Base-by-base conservation (phyloP, 2,113 vertebrate genomes). In the Cromileptes altivelis region DNA sequence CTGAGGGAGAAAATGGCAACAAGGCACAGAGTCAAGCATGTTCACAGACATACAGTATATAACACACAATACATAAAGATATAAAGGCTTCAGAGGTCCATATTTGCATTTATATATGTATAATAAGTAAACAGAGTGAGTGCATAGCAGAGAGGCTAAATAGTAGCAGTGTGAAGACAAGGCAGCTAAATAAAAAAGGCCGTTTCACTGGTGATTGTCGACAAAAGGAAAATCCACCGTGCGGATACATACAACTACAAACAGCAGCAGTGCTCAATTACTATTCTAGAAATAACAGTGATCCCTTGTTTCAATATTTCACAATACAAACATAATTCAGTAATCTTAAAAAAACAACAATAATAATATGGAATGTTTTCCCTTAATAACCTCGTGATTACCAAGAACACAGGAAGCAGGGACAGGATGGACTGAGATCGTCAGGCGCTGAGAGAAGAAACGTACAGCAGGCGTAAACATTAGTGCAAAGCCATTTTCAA, bases 301-400 rank as follows among this genome's bases (percentile, higher is more conserved):
- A 91, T 94, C 93, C 92, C 92, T 94, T 92, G 70, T 92, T 92
- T 87, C 58, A 85, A 55, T 71, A 83, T 79, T 64, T 81, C 69
- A 87, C 30, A 81, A 30, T 37, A 37, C 33, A 37, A 37, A 90
- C 37, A 78, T 2, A 86, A 76, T 67, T 80, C 63, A 84, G 52
- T 64, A 68, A 78, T 78, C 15, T 65, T 69, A 57, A 69, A 80
- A 80, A 82, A 78, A 42, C 12, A 81, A 77, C 21, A 87, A 84
- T 21, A 88, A 78, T 49, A 88, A 86, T 50, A 87, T 86, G 92
- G 93, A 94, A 94, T 94, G 93, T 93, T 89, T 93, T 93, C 90
- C 91, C 88, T 91, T 40, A 81, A 85, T 78, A 83, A 75, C 72
- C 69, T 77, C 57, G 49, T 23, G 47, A 79, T 83, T 65, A 84